Evolutionary conservation across 1,140 invertebrate species (phyloP).

Genomic region (Forficula auricularia): DNA sequence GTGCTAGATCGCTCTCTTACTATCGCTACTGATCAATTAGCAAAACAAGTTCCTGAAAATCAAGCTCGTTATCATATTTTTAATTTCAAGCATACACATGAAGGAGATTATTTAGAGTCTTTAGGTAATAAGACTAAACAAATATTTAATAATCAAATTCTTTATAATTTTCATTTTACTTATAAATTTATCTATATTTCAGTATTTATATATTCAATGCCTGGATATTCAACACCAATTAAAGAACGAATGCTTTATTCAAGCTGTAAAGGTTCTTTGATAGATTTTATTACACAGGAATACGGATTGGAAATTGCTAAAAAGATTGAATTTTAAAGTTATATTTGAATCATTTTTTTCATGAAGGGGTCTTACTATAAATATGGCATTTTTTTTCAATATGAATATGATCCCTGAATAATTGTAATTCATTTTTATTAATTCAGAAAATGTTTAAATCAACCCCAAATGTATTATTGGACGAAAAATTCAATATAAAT

Average conservation of each 20-base stretch:
- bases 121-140: too few relatives aligned
- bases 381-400: constrained; percentile 4
- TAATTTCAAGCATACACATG: constrained; percentile 77
- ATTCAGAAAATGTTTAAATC: too few relatives aligned
- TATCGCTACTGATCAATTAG: constrained; percentile 40
- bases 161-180: too few relatives aligned
- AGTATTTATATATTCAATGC: constrained; percentile 98
- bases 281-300: constrained; percentile 50
- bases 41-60: constrained; percentile 60
- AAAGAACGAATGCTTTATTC: constrained; percentile 97
- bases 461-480: too few relatives aligned
- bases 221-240: constrained; percentile 80
- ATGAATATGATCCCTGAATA: constrained; percentile 10
- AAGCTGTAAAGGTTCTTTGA: constrained; percentile 78
- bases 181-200: constrained; percentile 10
- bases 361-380: too few relatives aligned
- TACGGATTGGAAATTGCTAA: constrained; percentile 58
- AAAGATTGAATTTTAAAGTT: too few relatives aligned
- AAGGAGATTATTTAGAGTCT: constrained; percentile 72
- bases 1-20: constrained; percentile 46
- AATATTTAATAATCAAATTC: background rate
- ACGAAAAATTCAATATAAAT: too few relatives aligned
- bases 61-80: constrained; percentile 83
- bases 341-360: too few relatives aligned
- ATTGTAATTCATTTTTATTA: too few relatives aligned